Base-by-base conservation (phyloP, 2,113 vertebrate species). In the Coptodon bakossiorum region DNA sequence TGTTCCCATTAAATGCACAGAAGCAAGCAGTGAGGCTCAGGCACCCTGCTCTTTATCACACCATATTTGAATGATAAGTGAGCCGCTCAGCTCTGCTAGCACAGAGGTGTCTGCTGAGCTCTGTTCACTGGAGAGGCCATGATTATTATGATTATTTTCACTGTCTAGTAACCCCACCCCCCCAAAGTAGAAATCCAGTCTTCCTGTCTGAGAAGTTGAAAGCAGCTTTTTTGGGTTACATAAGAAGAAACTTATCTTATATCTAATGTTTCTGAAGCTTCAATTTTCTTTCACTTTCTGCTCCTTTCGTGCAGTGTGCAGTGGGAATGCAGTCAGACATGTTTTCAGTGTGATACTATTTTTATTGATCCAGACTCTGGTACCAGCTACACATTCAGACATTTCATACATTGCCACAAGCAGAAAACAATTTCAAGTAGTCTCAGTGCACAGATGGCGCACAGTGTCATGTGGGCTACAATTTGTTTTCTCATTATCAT, bases 261-360 rank as follows among this genome's bases (percentile, higher is more conserved):
- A 34, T 19, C 29, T 61, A 10, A 10, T 61, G 59, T 61, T 34
- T 34, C 16, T 61, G 57, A 61, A 61, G 57, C 31, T 61, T 6
- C 9, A 24, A 9, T 73, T 79, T 40, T 22, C 31, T 88, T 19
- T 88, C 24, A 7, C 36, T 61, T 34, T 52, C 5, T 12, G 3
- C 6, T 3, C 29, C 31, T 8, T 22, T 4, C 1, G 40, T 19
- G 52, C 56, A 4, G 2, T 14, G 40, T 19, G 56, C 52, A 5
- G 2, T 22, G 79, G 85, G 90, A 95, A 94, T 94, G 92, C 76
- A 36, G 91, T 54, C 1, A 17, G 85, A 80, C 90, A 43, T 81
- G 92, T 93, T 92, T 87, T 76, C 40, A 9, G 19, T 6, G 10
- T 3, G 9, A 53, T 83, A 9, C 29, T 22, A 3, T 80, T 6